A percentile compares a stretch with the other conserved stretches of the same genome.
phyloP scores from a whole-genome alignment of 2,113 vertebrate genomes.

The Diadophis punctatus region DNA sequence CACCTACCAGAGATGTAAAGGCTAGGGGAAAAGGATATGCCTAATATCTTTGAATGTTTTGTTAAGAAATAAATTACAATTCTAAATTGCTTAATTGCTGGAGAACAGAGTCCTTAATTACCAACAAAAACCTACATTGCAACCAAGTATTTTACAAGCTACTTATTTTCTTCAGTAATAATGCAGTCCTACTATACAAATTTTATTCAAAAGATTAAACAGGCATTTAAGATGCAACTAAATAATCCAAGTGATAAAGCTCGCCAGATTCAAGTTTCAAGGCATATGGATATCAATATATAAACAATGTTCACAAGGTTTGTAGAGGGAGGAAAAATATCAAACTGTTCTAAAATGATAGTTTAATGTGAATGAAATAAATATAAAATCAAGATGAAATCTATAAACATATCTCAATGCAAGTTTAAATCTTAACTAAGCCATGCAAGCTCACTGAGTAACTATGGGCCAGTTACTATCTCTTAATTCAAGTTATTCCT shows the following conservation, averaged over 20 bases:
- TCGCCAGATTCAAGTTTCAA: constrained; percentile 30
- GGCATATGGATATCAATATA: constrained; percentile 46
- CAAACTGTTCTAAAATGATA: not conserved
- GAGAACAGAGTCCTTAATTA: not conserved
- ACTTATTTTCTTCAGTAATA: constrained; percentile 45
- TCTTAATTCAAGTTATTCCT: not conserved
- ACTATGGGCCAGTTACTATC: not conserved
- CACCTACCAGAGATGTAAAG: constrained; percentile 54
- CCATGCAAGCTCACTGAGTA: constrained; percentile 26
- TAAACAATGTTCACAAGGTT: not conserved
- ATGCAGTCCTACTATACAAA: not conserved
- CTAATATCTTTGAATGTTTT: constrained; percentile 38
- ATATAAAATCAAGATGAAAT: constrained; percentile 39
- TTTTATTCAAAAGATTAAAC: not conserved
- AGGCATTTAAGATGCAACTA: not conserved
- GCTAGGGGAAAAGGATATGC: constrained; percentile 46
- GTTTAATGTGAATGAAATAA: constrained; percentile 24
- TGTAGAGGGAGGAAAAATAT: constrained; percentile 2
- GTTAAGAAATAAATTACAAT: not conserved
- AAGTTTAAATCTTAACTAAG: constrained; percentile 9
- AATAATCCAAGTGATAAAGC: constrained; percentile 43
- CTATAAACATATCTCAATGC: constrained; percentile 41
- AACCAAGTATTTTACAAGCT: constrained; percentile 21
- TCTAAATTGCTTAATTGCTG: constrained; percentile 7
- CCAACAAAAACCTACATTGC: not conserved